Conservation (phyloP, 2,888 invertebrate species). For the Xylota segnis region DNA sequence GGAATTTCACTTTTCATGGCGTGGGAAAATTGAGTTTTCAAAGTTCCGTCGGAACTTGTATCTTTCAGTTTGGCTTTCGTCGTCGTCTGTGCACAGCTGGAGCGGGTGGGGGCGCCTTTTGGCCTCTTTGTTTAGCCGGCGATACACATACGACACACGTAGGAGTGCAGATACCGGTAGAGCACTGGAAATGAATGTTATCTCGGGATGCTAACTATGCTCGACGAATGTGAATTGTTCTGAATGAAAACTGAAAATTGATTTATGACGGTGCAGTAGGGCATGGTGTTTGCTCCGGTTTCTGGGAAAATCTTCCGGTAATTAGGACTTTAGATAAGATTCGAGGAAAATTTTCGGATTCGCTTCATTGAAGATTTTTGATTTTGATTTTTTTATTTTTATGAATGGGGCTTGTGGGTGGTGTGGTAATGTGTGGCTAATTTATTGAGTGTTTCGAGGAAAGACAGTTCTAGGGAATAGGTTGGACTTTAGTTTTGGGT, state of each 20-base stretch:
- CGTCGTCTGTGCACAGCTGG: conserved; percentile 26
- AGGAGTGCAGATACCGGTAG: conserved; percentile 44
- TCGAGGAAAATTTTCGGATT: conserved; percentile 56
- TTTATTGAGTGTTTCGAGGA: background rate
- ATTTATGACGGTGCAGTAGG: conserved; percentile 37
- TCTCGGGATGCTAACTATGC: conserved; percentile 51
- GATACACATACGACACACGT: conserved; percentile 11
- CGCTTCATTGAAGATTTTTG: conserved; percentile 49
- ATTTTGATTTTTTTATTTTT: conserved; percentile 34
- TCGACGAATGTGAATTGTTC: conserved; percentile 50
- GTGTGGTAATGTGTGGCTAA: background rate
- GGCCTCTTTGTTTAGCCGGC: conserved; percentile 20
- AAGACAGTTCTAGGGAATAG: background rate
- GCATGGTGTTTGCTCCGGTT: conserved; percentile 50
- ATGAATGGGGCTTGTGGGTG: conserved; percentile 55
- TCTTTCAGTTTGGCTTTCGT: conserved; percentile 12
- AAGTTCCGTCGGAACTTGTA: conserved; percentile 43
- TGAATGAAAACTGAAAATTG: conserved; percentile 61
- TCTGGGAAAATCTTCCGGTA: conserved; percentile 52
- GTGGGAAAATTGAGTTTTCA: conserved; percentile 69
- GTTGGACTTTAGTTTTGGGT: background rate
- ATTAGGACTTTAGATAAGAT: conserved; percentile 62
- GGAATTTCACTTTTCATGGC: conserved; percentile 68
- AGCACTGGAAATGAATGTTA: conserved; percentile 34
- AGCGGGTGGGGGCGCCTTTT: conserved; percentile 35